Conservation (phyloP, 2,888 invertebrate species). For the Terebella lapidaria region DNA sequence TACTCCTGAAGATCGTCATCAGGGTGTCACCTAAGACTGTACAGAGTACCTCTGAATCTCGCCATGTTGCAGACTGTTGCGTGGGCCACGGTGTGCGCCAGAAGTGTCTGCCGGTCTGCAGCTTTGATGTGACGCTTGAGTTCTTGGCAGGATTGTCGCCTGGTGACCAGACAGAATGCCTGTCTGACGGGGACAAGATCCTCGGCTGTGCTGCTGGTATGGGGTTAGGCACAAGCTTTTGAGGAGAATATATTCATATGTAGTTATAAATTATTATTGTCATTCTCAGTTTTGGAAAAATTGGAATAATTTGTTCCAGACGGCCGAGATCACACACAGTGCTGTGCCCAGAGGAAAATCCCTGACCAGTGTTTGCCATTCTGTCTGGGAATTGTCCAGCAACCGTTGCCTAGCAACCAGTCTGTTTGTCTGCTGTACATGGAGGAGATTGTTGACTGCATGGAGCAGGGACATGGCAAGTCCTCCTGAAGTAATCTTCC, state of each 20-base stretch:
- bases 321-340: background rate
- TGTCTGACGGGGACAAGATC: background rate
- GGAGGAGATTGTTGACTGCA: background rate
- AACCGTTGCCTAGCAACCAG: background rate
- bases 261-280: no score
- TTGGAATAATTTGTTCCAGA: background rate
- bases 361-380: background rate
- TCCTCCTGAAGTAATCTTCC: no score
- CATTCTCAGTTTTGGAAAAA: no score
- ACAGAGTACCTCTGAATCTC: no score
- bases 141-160: background rate
- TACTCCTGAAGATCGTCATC: no score
- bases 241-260: no score
- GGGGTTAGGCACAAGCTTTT: no score
- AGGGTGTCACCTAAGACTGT: no score
- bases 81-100: background rate
- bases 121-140: background rate
- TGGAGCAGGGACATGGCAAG: background rate
- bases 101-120: background rate
- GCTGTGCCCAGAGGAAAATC: background rate
- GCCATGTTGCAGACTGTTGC: background rate
- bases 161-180: background rate
- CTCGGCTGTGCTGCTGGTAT: background rate
- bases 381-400: background rate
- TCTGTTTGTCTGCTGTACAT: background rate